phyloP scores from a whole-genome alignment of 92 coral and sea anemone species.

The Plumapathes pennacea region DNA sequence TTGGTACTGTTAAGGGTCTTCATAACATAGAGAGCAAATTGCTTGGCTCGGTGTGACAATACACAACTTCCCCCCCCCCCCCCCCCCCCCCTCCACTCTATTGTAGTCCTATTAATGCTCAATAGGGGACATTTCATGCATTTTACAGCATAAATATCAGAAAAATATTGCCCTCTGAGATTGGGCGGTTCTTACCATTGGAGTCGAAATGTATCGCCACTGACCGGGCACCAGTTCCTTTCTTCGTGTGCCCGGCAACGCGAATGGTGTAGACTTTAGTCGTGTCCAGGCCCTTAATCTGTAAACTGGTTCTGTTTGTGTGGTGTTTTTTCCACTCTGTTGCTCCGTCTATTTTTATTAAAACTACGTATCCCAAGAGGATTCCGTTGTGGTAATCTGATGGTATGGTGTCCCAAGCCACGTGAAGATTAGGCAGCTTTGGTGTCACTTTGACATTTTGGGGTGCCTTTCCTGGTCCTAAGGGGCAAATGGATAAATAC shows the following conservation, averaged over 20 bases:
- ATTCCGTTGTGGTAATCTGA: slow-evolving; percentile 21
- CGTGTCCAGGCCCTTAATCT: slow-evolving; percentile 11
- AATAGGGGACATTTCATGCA: too few relatives aligned
- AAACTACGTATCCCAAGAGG: slow-evolving; percentile 42
- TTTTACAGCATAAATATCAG: too few relatives aligned
- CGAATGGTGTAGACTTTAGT: slow-evolving; percentile 34
- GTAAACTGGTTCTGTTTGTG: background rate
- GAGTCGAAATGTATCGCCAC: too few relatives aligned
- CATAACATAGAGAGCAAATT: too few relatives aligned
- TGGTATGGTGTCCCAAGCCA: slow-evolving; percentile 45
- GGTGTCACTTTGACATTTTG: slow-evolving; percentile 26
- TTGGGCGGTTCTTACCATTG: too few relatives aligned
- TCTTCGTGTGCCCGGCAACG: slow-evolving; percentile 59
- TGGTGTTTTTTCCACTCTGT: background rate
- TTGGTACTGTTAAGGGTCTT: too few relatives aligned
- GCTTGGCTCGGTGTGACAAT: too few relatives aligned
- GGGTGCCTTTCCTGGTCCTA: slow-evolving; percentile 47
- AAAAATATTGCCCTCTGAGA: too few relatives aligned
- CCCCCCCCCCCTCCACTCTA: too few relatives aligned
- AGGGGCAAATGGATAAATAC: background rate
- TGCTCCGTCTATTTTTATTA: slow-evolving; percentile 2
- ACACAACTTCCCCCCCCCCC: too few relatives aligned
- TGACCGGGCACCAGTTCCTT: slow-evolving; percentile 45
- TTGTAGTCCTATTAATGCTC: too few relatives aligned
- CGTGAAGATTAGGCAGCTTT: too few relatives aligned